Conservation (phyloP, 2,888 invertebrate species). For the Nymphalis urticae region DNA sequence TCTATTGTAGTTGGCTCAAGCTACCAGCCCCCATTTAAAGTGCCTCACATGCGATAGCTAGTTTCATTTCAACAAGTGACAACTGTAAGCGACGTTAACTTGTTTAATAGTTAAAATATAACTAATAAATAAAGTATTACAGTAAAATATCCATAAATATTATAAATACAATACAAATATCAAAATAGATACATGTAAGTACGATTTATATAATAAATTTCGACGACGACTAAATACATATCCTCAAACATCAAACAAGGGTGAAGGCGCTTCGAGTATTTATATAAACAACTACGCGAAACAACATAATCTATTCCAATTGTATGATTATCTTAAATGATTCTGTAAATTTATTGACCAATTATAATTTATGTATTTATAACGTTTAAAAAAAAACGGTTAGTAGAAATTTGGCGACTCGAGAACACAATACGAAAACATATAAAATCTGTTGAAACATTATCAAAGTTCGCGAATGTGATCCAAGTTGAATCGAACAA, state of each 20-base stretch:
- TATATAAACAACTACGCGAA: constrained; percentile 27
- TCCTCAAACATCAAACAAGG: constrained; percentile 28
- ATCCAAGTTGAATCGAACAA: not conserved
- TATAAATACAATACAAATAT: constrained; percentile 44
- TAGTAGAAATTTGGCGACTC: constrained; percentile 6
- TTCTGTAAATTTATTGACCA: not conserved
- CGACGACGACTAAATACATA: constrained; percentile 39
- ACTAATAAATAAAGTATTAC: constrained; percentile 42
- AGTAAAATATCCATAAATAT: constrained; percentile 43
- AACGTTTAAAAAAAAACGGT: not conserved
- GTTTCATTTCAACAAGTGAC: constrained; percentile 20
- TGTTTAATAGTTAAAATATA: constrained; percentile 39
- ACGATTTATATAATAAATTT: constrained; percentile 41
- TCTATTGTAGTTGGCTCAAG: not conserved
- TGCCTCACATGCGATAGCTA: constrained; percentile 17
- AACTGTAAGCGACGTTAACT: constrained; percentile 37
- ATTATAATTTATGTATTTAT: not conserved
- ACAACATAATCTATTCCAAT: constrained; percentile 1
- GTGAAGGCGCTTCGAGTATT: constrained; percentile 39
- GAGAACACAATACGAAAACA: constrained; percentile 1
- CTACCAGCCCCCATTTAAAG: constrained; percentile 12
- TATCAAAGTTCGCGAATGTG: not conserved
- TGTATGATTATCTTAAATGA: not conserved
- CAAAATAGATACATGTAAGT: constrained; percentile 45
- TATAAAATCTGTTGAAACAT: not conserved